Base-by-base conservation (phyloP, 1,140 invertebrate species). In the Subanguina moxae region DNA sequence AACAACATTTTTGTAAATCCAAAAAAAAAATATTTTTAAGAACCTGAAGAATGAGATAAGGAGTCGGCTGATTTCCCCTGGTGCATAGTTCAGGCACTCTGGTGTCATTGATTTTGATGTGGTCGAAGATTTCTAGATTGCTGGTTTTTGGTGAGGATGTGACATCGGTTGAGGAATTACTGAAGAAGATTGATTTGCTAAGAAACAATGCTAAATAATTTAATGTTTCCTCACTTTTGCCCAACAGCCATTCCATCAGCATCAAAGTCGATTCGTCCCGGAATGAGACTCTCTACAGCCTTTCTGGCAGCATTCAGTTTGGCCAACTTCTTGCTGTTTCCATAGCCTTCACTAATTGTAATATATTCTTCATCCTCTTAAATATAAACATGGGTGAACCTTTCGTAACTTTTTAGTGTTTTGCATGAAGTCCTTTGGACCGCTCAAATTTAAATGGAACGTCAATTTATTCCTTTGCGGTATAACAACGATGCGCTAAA, bases 11-110 rank as follows among this genome's bases (percentile, higher is more conserved):
- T 56, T 28, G 3, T 5, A 56, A 3, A 23, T 56, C 5, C n/a
- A 3, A 7, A 3, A 21, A 32, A 61, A 56, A 32, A 3, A 25
- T 25, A 61, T 61, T 3, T 3, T 5, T 7, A 5, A 8, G 7
- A 19, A 64, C 68, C 38, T 74, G 71, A 17, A 70, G 58, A 15
- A 70, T 74, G 8, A 70, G 9, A 67, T 73, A 70, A 13, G 68
- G 68, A 1, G 23, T 15, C 21, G 71, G 71, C 28, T 75, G 67
- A n/a, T 19, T 45, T 11, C 57, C 62, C 17, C 72, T 32, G 7
- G 79, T 46, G 62, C 69, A 75, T 21, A 77, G 56, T 46, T 78
- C 72, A 27, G 74, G 63, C 13, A 76, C 64, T 66, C 76, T 42
- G n/a, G 74, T 61, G 58, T 76, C 72, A n/a, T 25, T 57, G 13